Conservation (phyloP, 2,113 vertebrate species). For the Zingel zingel region DNA sequence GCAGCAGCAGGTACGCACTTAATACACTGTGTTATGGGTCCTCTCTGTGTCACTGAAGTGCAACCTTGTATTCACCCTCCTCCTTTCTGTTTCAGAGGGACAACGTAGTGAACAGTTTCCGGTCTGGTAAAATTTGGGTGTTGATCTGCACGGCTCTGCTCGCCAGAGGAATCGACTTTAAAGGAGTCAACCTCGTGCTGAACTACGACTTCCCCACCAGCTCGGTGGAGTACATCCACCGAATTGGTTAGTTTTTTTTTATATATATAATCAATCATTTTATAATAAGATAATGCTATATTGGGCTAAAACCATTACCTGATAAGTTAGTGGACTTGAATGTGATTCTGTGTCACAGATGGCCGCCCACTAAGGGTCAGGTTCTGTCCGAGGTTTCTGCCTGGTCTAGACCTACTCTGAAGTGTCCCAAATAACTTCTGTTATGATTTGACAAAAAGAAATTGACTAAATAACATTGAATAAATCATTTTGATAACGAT, state of each 20-base stretch:
- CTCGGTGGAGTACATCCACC: slow-evolving; percentile 96
- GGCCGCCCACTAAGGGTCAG: too few species aligned
- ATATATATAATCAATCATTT: neutral
- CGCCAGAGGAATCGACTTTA: slow-evolving; percentile 97
- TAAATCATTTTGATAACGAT: neutral
- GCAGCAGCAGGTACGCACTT: slow-evolving; percentile 89
- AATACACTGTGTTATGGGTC: fast-evolving
- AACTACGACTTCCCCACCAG: slow-evolving; percentile 97
- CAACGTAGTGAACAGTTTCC: slow-evolving; percentile 92
- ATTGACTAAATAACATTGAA: too few species aligned
- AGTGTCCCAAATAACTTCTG: too few species aligned
- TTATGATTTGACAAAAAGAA: too few species aligned
- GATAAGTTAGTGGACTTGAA: neutral
- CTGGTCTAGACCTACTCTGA: too few species aligned
- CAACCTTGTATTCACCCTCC: neutral
- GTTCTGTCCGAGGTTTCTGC: too few species aligned
- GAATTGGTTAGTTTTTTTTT: slow-evolving; percentile 88
- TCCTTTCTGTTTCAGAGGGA: slow-evolving; percentile 87
- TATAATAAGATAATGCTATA: neutral
- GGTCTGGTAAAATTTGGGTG: slow-evolving; percentile 97
- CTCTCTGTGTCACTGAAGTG: neutral
- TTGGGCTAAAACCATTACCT: neutral
- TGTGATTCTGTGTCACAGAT: too few species aligned
- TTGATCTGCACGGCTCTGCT: slow-evolving; percentile 96
- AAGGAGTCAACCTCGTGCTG: slow-evolving; percentile 95